Evolutionary conservation across 2,113 vertebrate genomes (phyloP).

Genomic region (Choloepus hoffmanni): DNA sequence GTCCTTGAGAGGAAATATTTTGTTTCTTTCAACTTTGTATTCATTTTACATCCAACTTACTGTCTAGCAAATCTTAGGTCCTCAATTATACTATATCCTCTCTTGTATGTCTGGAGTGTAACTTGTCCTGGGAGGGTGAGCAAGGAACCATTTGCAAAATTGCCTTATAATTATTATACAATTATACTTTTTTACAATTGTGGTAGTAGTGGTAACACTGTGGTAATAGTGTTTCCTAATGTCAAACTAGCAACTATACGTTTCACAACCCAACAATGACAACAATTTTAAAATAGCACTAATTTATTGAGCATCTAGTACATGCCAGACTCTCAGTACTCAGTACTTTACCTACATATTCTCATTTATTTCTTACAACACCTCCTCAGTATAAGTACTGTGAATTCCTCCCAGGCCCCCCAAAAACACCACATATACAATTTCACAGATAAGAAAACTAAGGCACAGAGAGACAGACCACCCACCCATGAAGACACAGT

Average conservation of each 20-base stretch:
- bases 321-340: background rate
- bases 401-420: background rate
- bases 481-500: background rate
- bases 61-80: background rate
- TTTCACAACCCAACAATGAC: background rate
- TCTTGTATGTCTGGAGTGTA: background rate
- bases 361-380: background rate
- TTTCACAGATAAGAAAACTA: background rate
- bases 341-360: background rate
- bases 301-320: background rate
- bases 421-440: accelerated
- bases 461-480: background rate
- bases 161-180: background rate
- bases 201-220: background rate
- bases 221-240: background rate
- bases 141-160: constrained; percentile 25
- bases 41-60: background rate
- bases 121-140: background rate
- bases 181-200: background rate
- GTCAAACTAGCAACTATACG: background rate
- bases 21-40: background rate
- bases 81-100: background rate
- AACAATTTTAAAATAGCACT: background rate
- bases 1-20: background rate
- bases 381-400: background rate